Evolutionary conservation across 2,888 invertebrate species (phyloP).

Genomic region (Amblyjoppa proteus): DNA sequence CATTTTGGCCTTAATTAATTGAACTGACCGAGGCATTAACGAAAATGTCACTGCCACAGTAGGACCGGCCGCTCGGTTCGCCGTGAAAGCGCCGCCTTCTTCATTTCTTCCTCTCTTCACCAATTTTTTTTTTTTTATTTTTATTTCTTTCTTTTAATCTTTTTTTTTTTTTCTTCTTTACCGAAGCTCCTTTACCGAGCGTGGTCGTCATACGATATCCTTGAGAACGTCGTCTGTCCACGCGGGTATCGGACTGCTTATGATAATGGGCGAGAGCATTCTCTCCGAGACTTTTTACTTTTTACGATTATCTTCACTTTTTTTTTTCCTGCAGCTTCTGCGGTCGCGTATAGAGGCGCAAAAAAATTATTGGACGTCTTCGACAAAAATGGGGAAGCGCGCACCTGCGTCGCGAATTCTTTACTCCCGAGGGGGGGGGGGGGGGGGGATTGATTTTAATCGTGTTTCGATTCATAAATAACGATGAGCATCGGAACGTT

Average conservation of each 20-base stretch:
- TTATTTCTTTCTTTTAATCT: neutral
- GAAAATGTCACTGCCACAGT: constrained; percentile 69
- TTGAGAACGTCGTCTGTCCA: constrained; percentile 69
- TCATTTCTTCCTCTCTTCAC: constrained; percentile 32
- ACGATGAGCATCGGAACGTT: constrained; percentile 38
- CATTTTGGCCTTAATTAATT: constrained; percentile 77
- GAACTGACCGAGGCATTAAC: constrained; percentile 69
- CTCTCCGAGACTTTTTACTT: constrained; percentile 25
- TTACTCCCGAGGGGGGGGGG: neutral
- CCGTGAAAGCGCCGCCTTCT: constrained; percentile 62
- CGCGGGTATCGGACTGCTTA: constrained; percentile 57
- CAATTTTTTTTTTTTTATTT: constrained; percentile 22
- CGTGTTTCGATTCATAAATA: constrained; percentile 54
- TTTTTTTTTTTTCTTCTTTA: neutral
- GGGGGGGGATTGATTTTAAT: constrained; percentile 45
- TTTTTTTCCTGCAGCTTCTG: constrained; percentile 4
- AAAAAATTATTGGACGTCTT: neutral
- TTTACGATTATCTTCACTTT: constrained; percentile 22
- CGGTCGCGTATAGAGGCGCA: neutral
- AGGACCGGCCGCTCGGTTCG: constrained; percentile 9
- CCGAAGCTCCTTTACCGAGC: constrained; percentile 15
- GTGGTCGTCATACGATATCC: constrained; percentile 67
- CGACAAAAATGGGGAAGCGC: constrained; percentile 1
- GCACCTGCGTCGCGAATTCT: constrained; percentile 52
- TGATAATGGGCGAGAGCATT: constrained; percentile 56